phyloP scores from a whole-genome alignment of 2,888 invertebrate species.

The Lumbricus terrestris region DNA sequence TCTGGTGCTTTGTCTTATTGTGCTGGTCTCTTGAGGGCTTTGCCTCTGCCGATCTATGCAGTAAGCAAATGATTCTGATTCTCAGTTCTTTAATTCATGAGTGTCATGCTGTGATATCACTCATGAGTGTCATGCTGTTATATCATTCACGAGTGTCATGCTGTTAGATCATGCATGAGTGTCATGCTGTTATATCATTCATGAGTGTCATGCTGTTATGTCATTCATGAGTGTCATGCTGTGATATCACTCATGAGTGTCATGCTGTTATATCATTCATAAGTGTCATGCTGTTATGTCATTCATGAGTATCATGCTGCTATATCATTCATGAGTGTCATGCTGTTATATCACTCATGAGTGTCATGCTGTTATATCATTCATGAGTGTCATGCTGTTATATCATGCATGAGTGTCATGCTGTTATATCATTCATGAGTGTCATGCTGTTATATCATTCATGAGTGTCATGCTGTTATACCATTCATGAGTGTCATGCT shows the following conservation, averaged over 20 bases:
- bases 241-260: not conserved
- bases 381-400: not conserved
- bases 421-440: not conserved
- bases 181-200: no score
- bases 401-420: not conserved
- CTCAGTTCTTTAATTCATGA: not conserved
- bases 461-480: not conserved
- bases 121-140: no score
- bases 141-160: not conserved
- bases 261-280: not conserved
- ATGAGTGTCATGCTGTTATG: not conserved
- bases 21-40: not conserved
- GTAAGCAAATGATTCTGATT: not conserved
- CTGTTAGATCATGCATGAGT: no score
- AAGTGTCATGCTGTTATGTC: not conserved
- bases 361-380: not conserved
- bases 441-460: not conserved
- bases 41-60: not conserved
- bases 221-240: not conserved
- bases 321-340: not conserved
- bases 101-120: not conserved
- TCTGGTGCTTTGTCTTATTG: not conserved
- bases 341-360: not conserved
- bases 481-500: no score
- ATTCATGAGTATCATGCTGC: no score